phyloP scores from a whole-genome alignment of 1,140 invertebrate genomes.

The Micrasema minimum region DNA sequence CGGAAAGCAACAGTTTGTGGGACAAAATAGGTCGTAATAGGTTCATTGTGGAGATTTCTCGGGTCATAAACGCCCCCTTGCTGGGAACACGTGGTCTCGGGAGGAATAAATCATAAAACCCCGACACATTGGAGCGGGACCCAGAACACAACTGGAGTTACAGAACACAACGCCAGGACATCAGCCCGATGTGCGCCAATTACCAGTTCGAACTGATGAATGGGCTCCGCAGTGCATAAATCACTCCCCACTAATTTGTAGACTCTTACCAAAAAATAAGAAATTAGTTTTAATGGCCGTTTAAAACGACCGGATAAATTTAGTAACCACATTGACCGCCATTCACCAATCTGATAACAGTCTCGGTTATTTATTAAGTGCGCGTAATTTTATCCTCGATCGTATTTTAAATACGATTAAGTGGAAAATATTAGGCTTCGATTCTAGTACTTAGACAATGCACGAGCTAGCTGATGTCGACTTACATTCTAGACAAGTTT shows the following conservation, averaged over 20 bases:
- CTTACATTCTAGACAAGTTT: constrained; percentile 16
- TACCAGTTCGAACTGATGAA: neutral
- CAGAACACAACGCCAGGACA: neutral
- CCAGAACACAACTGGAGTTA: neutral
- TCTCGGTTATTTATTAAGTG: constrained; percentile 1
- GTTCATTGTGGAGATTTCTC: constrained; percentile 31
- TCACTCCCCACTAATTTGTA: constrained; percentile 31
- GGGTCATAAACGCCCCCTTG: constrained; percentile 39
- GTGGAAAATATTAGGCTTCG: no score
- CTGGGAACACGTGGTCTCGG: constrained; percentile 27
- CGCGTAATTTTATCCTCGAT: neutral
- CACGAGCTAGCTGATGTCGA: neutral
- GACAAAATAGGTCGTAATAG: constrained; percentile 31
- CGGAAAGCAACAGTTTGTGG: constrained; percentile 22
- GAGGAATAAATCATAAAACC: constrained; percentile 31
- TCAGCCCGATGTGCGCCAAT: constrained; percentile 20
- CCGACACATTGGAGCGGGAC: constrained; percentile 7
- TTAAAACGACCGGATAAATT: constrained; percentile 1
- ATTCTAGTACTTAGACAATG: no score
- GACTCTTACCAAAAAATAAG: constrained; percentile 25
- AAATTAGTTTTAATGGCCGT: constrained; percentile 32
- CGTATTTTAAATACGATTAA: no score
- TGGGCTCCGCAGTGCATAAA: constrained; percentile 10
- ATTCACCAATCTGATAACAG: neutral
- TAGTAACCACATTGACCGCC: constrained; percentile 20